Percentiles rank a stretch among this genome's conserved stretches.
phyloP scores from a whole-genome alignment of 1,140 invertebrate species.

The Drosophila rhopaloa region DNA sequence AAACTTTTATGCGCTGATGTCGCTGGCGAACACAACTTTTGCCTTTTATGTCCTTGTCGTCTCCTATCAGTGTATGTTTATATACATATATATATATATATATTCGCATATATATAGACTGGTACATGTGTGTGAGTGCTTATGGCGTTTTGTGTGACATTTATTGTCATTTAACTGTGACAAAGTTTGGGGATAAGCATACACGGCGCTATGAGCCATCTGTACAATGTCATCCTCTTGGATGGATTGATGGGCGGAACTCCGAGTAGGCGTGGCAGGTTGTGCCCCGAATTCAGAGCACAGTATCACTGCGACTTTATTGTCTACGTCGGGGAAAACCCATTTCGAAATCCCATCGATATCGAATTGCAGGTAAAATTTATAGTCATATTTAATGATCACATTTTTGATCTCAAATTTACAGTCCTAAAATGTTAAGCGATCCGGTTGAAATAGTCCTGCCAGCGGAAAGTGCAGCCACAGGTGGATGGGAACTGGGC shows the following conservation, averaged over 20 bases:
- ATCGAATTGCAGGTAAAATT: neutral
- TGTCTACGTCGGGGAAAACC: neutral
- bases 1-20: constrained; percentile 50
- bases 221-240: constrained; percentile 16
- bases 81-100: constrained; percentile 5
- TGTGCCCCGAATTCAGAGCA: neutral
- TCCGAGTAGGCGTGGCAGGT: neutral
- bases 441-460: neutral
- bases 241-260: neutral
- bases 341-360: constrained; percentile 11
- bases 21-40: constrained; percentile 44
- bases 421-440: neutral
- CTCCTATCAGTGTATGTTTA: constrained; percentile 56
- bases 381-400: neutral
- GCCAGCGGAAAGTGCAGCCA: neutral
- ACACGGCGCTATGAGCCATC: constrained; percentile 26
- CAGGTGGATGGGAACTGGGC: neutral
- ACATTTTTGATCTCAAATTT: too few relatives aligned
- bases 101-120: neutral
- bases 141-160: constrained; percentile 81
- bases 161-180: constrained; percentile 83
- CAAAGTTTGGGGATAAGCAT: constrained; percentile 78
- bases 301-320: neutral
- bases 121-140: constrained; percentile 48
- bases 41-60: constrained; percentile 73